Percentiles rank a stretch among this genome's conserved stretches.
Conservation (phyloP, 2,797 vertebrate species). For the Bovichtus variegatus region DNA sequence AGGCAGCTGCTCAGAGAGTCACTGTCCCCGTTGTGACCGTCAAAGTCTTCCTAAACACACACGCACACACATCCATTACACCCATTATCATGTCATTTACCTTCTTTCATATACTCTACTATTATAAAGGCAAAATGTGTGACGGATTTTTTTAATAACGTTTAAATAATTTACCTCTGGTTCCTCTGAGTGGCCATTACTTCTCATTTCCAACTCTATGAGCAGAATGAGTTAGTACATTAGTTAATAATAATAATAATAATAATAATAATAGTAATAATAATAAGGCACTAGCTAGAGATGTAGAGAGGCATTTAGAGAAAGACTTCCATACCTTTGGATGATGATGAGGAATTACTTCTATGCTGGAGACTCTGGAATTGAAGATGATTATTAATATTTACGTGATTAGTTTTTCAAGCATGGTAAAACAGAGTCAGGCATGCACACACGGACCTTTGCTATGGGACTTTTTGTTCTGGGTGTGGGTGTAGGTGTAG, state of each 20-base stretch:
- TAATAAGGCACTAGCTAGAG: not conserved
- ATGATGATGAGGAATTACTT: conserved; percentile 45
- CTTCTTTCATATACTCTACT: not conserved
- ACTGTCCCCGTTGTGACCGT: conserved; percentile 63
- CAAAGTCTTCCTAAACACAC: conserved; percentile 54
- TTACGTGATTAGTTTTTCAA: not conserved
- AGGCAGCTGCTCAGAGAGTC: conserved; percentile 76
- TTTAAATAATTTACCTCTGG: conserved; percentile 63
- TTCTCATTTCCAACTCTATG: conserved; percentile 65
- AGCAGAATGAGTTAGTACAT: conserved; percentile 35
- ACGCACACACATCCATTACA: conserved; percentile 21
- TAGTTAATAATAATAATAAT: conserved; percentile 8
- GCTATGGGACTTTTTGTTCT: conserved; percentile 36
- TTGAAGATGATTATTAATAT: conserved; percentile 13
- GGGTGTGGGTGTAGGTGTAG: conserved; percentile 29
- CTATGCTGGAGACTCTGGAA: conserved; percentile 42
- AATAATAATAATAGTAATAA: too few species aligned
- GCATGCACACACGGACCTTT: conserved; percentile 58
- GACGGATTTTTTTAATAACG: conserved; percentile 1
- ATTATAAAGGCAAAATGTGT: not conserved
- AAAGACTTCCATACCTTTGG: conserved; percentile 62
- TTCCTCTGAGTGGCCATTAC: conserved; percentile 65
- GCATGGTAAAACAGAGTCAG: not conserved
- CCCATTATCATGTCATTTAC: not conserved
- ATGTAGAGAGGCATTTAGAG: not conserved